These are phyloP conservation scores for Syritta pipiens DNA, from an alignment of 2,888 invertebrate genomes.

Conservation along the genomic window DNA sequence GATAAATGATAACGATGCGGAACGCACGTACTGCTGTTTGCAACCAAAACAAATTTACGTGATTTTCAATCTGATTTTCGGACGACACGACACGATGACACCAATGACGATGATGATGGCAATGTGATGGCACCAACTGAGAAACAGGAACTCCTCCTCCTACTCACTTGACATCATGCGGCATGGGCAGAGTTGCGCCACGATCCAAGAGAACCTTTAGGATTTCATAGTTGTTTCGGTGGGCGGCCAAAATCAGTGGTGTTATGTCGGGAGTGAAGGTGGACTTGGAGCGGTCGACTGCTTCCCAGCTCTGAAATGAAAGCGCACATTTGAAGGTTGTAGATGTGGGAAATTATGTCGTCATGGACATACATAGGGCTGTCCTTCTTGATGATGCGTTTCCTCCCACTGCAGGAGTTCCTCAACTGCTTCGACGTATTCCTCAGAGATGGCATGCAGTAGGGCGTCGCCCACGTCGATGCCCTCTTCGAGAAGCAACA, in stretches of 20 bases:
- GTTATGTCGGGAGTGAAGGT: constrained; percentile 97
- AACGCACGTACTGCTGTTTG: constrained; percentile 56
- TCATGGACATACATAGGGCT: constrained; percentile 85
- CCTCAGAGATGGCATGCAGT: constrained; percentile 97
- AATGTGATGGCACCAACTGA: neutral
- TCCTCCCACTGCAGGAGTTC: constrained; percentile 94
- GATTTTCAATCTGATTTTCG: constrained; percentile 52
- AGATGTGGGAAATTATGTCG: neutral
- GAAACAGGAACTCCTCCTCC: neutral
- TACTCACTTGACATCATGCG: constrained; percentile 93
- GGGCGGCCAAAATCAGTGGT: constrained; percentile 95
- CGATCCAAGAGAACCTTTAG: constrained; percentile 95
- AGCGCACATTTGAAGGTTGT: neutral
- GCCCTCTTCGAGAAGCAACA: constrained; percentile 88
- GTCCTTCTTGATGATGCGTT: constrained; percentile 86
- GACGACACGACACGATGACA: constrained; percentile 9
- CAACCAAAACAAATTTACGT: constrained; percentile 63
- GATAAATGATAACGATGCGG: neutral
- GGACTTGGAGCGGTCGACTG: constrained; percentile 87
- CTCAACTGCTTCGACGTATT: constrained; percentile 98
- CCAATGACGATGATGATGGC: constrained; percentile 15
- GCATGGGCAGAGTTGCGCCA: constrained; percentile 94
- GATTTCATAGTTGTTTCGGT: constrained; percentile 98
- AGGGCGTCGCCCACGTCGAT: constrained; percentile 94
- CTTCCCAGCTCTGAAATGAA: constrained; percentile 88